Base-by-base conservation (phyloP, 2,888 invertebrate genomes). In the Notodonta ziczac region DNA sequence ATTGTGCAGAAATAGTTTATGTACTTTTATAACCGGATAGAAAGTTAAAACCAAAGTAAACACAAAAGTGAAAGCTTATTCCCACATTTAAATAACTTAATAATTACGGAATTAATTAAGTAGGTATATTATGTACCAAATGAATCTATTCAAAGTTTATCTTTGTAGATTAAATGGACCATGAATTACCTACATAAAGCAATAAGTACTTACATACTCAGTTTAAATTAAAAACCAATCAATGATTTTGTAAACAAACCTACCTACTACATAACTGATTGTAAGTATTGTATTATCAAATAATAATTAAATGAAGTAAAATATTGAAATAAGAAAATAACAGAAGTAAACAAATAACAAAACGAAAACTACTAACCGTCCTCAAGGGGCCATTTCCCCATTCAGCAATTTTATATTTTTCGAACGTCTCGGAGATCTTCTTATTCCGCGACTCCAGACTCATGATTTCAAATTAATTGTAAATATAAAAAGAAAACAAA, bases 371-470 rank as follows among this genome's bases (percentile, higher is more conserved):
- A 87, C 89, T 70, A 77, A 93, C 92, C 90, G 80, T 71, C 70
- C 78, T 78, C 42, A 61, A 71, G 56, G 70, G 74, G 40, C 84
- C 81, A 57, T 86, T 86, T 39, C 93, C 93, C 93, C 93, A 93
- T 74, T 88, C 81, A 5, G 83, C 88, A 59, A 92, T 92, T 72
- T 90, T 91, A 70, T 82, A 94, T 77, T 89, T 93, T 70, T 93
- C 93, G 63, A 85, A 93, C 46, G 91, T 90, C 50, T 91, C 94
- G 4, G 84, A 83, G 16, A 94, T 84, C 77, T 93, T 94, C 78
- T 89, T 86, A 60, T 92, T 91, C 66, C 94, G 87, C 71, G 79
- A 82, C 67, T 91, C 90, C 69, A 93, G 79, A 79, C 93, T 94
- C 94, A 94, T 94, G 70, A 76, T 86, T 70, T 35, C 55, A 70